Evolutionary conservation across 2,113 vertebrate species (phyloP).

Genomic region (Melanocharis versteri): DNA sequence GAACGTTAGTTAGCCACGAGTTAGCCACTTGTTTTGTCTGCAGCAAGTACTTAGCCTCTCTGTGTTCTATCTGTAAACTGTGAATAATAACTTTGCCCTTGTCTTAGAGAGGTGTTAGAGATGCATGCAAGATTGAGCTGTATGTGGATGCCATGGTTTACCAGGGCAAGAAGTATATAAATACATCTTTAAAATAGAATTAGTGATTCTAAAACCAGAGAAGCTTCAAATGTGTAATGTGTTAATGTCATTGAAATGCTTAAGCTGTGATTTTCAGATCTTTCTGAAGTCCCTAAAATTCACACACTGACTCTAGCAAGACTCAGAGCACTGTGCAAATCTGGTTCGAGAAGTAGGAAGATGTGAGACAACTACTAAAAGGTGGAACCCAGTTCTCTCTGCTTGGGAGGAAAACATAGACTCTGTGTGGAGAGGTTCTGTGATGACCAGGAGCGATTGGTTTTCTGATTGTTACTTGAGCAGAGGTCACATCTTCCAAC

Average conservation of each 20-base stretch:
- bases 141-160: neutral
- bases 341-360: neutral
- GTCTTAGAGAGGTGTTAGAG: neutral
- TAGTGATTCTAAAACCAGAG: neutral
- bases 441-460: accelerated
- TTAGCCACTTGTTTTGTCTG: neutral
- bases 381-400: neutral
- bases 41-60: neutral
- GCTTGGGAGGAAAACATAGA: neutral
- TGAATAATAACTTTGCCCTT: neutral
- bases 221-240: neutral
- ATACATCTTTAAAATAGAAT: neutral
- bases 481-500: neutral
- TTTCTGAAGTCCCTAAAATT: neutral
- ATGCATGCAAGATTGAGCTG: neutral
- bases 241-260: neutral
- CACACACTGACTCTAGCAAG: neutral
- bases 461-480: neutral
- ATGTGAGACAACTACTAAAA: neutral
- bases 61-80: neutral
- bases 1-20: neutral
- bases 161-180: neutral
- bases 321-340: neutral
- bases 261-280: neutral
- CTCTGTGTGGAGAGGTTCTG: neutral